Percentiles rank a stretch among this genome's conserved stretches.
Conservation (phyloP, 2,113 vertebrate genomes). For the Pan troglodytes region NHGRI_mPanTro3-v2.1_pri NC_086016.1:30420001-30420500, state of each 20-base stretch:
- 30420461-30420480: slow-evolving; percentile 7
- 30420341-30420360: neutral
- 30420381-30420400: slow-evolving; percentile 36
- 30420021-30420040: neutral
- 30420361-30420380: slow-evolving; percentile 39
- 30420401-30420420: slow-evolving; percentile 36
- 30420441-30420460: slow-evolving; percentile 27
- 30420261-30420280: slow-evolving; percentile 59
- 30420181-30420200: slow-evolving; percentile 64
- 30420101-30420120: neutral
- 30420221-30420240: slow-evolving; percentile 41
- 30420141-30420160: slow-evolving; percentile 53
- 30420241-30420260: slow-evolving; percentile 60
- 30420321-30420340: neutral
- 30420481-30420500: neutral
- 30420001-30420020: neutral
- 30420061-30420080: neutral
- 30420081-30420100: neutral
- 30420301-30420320: slow-evolving; percentile 48
- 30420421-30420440: slow-evolving; percentile 11
- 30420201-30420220: slow-evolving; percentile 63
- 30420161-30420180: slow-evolving; percentile 63
- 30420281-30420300: slow-evolving; percentile 59
- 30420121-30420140: slow-evolving; percentile 40
- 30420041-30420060: neutral